Conservation (phyloP, 2,797 vertebrate genomes). For the Distichodus sexfasciatus region DNA sequence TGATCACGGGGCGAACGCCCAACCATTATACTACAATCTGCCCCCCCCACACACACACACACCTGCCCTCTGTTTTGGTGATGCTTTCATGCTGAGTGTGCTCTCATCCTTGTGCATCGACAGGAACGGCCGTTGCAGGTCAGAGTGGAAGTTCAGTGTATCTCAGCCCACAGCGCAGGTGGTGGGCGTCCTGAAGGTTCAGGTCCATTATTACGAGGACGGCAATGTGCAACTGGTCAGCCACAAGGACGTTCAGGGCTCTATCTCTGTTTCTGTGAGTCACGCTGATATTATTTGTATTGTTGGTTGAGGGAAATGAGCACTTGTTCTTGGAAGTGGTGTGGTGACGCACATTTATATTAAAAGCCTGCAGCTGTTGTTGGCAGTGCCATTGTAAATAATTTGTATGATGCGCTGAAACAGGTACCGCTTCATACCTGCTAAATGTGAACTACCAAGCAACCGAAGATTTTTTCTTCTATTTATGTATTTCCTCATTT, state of each 20-base stretch:
- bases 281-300: neutral
- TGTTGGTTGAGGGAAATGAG: neutral
- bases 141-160: constrained; percentile 93
- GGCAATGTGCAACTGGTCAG: constrained; percentile 95
- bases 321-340: neutral
- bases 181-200: constrained; percentile 90
- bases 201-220: constrained; percentile 98
- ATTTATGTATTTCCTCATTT: neutral
- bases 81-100: neutral
- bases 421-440: too few relatives aligned
- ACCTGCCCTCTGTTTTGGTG: too few relatives aligned
- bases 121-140: constrained; percentile 93
- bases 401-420: too few relatives aligned
- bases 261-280: constrained; percentile 87
- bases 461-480: too few relatives aligned
- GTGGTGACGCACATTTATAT: neutral
- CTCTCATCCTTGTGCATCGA: constrained; percentile 6
- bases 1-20: too few relatives aligned
- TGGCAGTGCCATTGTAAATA: too few relatives aligned
- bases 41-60: too few relatives aligned
- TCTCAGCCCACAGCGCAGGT: constrained; percentile 83
- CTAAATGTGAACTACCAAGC: too few relatives aligned
- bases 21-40: too few relatives aligned
- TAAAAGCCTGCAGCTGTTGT: neutral
- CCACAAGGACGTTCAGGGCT: constrained; percentile 90